A percentile compares a stretch with the other conserved stretches of the same genome.
These are phyloP conservation scores for Antheraea mylitta DNA, from an alignment of 1,140 invertebrate genomes.

Conservation along the genomic window DNA sequence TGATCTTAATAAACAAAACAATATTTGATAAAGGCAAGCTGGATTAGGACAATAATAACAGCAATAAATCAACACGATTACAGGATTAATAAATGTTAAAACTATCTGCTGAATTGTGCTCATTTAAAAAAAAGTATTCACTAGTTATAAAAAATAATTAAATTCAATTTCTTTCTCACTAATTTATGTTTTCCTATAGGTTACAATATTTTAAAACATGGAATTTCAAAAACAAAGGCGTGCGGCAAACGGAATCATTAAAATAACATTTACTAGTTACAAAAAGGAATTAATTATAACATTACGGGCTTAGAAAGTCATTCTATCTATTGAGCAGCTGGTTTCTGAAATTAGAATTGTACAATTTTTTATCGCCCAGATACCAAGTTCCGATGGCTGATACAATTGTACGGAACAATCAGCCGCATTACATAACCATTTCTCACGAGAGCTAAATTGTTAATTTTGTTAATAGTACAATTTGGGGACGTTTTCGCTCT, in stretches of 20 bases:
- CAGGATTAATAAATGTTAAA: no score
- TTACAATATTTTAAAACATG: not conserved
- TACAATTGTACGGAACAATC: slow-evolving; percentile 6
- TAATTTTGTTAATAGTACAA: slow-evolving; percentile 12
- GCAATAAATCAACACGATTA: no score
- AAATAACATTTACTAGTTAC: not conserved
- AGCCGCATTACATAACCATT: not conserved
- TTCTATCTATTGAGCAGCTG: not conserved
- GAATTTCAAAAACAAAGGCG: not conserved
- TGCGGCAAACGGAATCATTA: not conserved
- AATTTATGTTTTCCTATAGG: not conserved
- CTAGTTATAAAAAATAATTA: no score
- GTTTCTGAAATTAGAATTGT: not conserved
- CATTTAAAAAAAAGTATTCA: no score
- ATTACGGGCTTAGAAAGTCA: not conserved
- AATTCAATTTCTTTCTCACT: no score
- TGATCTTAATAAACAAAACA: no score
- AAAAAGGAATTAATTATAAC: not conserved
- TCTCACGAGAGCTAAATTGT: slow-evolving; percentile 8
- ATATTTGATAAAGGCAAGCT: no score
- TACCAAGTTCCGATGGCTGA: not conserved
- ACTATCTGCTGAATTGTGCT: no score
- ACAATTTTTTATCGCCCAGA: not conserved
- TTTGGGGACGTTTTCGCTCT: slow-evolving; percentile 1
- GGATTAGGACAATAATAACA: no score